Evolutionary conservation across 2,797 vertebrate genomes (phyloP), one percentile per base, ranked within the genome.

Genomic region (Poeciliopsis infans): DNA sequence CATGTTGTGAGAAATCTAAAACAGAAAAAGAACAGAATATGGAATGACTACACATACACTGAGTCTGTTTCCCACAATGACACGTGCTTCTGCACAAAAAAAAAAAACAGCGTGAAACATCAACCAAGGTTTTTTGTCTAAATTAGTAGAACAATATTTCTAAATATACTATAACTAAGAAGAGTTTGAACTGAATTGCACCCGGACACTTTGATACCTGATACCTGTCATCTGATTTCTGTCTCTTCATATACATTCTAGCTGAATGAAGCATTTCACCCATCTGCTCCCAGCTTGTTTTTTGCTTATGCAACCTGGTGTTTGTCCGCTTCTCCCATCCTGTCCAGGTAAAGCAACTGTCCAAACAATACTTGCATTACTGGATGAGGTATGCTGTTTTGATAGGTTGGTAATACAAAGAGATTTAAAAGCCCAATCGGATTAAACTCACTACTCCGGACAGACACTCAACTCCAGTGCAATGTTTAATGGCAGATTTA

Each of bases 341-440:
- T 76, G 90, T 91, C 92, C 92, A 93, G 87, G 82, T 76, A 87
- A 86, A 93, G 79, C 91, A 92, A 88, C 92, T 92, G 91, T 94
- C 86, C 86, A 94, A 93, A 93, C 91, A 93, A 53, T 55, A 45
- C 74, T 79, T 25, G 86, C 82, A 76, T 87, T 81, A 72, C 25
- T 89, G 86, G 83, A 91, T 87, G n/a, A 23, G 66, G 73, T 75
- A 78, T 80, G 78, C 76, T 90, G 81, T 78, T 85, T 79, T 87
- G 74, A 69, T 81, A 85, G 88, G 85, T 77, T 79, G 78, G 73
- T 80, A 78, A 87, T 75, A 89, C 86, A 93, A 89, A 83, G 75
- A 80, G 78, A 55, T 76, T 68, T 77, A 81, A 75, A 80, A 80
- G 76, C 69, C 80, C 74, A 78, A 11, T 83, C 55, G 76, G 72